These are phyloP conservation scores for Meles meles DNA, from an alignment of 2,113 vertebrate genomes.

Conservation along the genomic window DNA sequence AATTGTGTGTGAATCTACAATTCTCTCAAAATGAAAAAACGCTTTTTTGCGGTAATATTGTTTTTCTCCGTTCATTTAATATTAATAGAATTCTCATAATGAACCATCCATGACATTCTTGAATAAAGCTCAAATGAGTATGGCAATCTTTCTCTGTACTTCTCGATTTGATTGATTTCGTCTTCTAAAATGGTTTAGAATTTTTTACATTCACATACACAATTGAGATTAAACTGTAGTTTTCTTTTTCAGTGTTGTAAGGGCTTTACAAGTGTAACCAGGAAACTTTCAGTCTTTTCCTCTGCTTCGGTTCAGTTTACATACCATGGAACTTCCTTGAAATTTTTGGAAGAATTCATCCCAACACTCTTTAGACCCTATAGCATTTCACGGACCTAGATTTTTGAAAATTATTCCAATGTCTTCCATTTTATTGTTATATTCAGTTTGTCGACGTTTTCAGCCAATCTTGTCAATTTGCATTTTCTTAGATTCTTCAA, in stretches of 20 bases:
- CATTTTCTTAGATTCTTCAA: conserved; percentile 19
- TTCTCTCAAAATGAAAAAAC: neutral
- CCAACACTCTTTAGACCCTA: neutral
- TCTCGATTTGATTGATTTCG: neutral
- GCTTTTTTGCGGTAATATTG: neutral
- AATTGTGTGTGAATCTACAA: neutral
- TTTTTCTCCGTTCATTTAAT: neutral
- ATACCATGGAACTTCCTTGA: neutral
- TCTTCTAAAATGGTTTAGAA: neutral
- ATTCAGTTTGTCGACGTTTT: neutral
- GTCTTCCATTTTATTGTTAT: conserved; percentile 19
- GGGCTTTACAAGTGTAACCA: neutral
- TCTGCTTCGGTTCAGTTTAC: neutral
- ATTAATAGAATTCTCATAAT: neutral
- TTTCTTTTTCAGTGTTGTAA: neutral
- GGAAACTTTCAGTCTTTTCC: neutral
- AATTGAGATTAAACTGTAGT: neutral
- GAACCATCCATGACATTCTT: neutral
- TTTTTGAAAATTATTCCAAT: conserved; percentile 30
- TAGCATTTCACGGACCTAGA: neutral
- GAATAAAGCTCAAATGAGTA: neutral
- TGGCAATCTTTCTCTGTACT: neutral
- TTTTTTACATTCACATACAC: neutral
- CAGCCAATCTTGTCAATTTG: neutral
- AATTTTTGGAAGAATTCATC: conserved; percentile 4